Percentiles rank a stretch among this genome's conserved stretches.
Evolutionary conservation across 2,797 vertebrate species (phyloP).

Genomic region (Cheirogaleus major): DNA sequence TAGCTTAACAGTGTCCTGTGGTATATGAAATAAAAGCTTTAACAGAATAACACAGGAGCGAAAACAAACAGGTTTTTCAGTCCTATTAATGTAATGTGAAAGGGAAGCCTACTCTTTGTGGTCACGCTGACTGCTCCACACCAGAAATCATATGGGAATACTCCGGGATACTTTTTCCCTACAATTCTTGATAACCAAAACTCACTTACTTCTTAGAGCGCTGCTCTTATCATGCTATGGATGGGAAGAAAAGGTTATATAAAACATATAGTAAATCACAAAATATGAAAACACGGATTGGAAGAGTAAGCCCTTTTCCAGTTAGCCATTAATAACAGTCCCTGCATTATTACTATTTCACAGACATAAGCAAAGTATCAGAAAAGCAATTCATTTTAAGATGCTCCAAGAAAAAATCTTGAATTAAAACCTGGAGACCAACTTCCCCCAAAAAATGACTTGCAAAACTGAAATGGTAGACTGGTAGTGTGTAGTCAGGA

Average conservation of each 20-base stretch:
- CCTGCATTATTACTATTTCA: conserved; percentile 70
- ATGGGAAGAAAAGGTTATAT: conserved; percentile 65
- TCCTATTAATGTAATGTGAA: not conserved
- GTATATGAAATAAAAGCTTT: not conserved
- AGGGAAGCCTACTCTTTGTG: not conserved
- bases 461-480: conserved; percentile 57
- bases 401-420: conserved; percentile 34
- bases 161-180: not conserved
- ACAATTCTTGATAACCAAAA: conserved; percentile 42
- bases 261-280: conserved; percentile 73
- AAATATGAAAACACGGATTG: conserved; percentile 70
- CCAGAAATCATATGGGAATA: not conserved
- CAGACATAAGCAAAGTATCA: conserved; percentile 74
- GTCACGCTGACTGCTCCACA: not conserved
- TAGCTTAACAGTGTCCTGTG: not conserved
- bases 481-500: not conserved
- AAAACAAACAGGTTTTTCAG: not conserved
- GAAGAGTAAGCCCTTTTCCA: conserved; percentile 79
- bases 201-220: conserved; percentile 58
- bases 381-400: conserved; percentile 78
- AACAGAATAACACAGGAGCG: not conserved
- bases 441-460: conserved; percentile 54
- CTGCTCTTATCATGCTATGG: conserved; percentile 46
- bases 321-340: conserved; percentile 80
- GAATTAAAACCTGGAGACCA: conserved; percentile 64